These are phyloP conservation scores for Cotesia typhae DNA, from an alignment of 1,140 invertebrate species.

Conservation along the genomic window DNA sequence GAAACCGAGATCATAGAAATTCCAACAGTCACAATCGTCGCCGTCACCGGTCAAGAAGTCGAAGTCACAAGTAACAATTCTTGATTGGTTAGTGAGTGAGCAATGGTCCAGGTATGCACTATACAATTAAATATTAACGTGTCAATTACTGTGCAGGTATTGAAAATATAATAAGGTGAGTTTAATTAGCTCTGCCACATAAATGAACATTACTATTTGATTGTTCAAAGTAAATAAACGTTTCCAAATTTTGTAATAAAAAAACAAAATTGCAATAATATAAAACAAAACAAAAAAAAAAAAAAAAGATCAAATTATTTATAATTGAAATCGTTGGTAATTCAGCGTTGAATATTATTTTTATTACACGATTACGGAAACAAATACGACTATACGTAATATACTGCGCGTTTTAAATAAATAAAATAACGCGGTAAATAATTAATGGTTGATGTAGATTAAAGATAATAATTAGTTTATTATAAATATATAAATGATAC, in stretches of 20 bases:
- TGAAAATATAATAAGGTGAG: constrained; percentile 56
- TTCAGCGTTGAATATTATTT: too few relatives aligned
- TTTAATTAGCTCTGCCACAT: constrained; percentile 62
- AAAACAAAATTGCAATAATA: not conserved
- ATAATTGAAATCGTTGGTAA: too few relatives aligned
- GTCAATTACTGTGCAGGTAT: constrained; percentile 66
- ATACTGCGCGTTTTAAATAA: constrained; percentile 7
- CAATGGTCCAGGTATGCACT: constrained; percentile 65
- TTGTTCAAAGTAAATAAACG: not conserved
- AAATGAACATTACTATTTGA: constrained; percentile 50
- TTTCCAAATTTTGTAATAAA: constrained; percentile 1
- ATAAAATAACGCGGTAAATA: not conserved
- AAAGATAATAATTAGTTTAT: too few relatives aligned
- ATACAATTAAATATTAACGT: constrained; percentile 63
- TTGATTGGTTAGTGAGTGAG: constrained; percentile 68
- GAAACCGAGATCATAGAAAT: constrained; percentile 60
- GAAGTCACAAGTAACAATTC: constrained; percentile 66
- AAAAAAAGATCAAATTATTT: too few relatives aligned
- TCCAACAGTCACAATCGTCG: constrained; percentile 60
- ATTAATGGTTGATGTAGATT: constrained; percentile 31
- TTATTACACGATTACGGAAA: not conserved
- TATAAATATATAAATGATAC: constrained; percentile 38
- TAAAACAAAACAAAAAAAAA: not conserved
- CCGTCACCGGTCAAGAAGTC: constrained; percentile 63
- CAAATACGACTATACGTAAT: constrained; percentile 6